Evolutionary conservation across 2,113 vertebrate species (phyloP).

Genomic region (Stomatorhinus ivindoensis): DNA sequence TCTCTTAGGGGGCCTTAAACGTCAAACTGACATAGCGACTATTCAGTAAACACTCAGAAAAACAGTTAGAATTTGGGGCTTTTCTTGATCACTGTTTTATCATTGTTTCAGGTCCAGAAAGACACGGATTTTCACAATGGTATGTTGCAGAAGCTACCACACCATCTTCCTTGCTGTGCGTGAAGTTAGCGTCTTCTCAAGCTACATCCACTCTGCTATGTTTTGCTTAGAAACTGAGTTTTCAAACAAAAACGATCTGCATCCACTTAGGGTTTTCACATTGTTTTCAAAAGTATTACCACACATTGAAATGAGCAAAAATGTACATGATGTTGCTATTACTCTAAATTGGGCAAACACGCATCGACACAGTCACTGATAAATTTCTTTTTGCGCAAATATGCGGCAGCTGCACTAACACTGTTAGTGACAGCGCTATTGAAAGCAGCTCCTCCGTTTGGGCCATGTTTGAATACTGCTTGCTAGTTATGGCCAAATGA

Average conservation of each 20-base stretch:
- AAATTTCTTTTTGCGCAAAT: not conserved
- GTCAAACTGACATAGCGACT: not conserved
- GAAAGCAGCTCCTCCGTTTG: not conserved
- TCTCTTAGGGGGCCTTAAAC: not conserved
- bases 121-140: conserved; percentile 43
- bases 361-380: not conserved
- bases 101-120: conserved; percentile 56
- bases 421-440: not conserved
- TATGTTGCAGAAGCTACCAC: conserved; percentile 32
- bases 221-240: not conserved
- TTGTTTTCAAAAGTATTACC: not conserved
- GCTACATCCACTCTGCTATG: not conserved
- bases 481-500: not conserved
- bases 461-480: not conserved
- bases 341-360: not conserved
- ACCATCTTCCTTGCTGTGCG: too few relatives aligned
- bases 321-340: not conserved
- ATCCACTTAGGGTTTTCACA: not conserved
- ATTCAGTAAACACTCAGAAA: not conserved
- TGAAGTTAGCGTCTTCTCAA: not conserved
- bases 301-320: not conserved
- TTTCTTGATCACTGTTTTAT: conserved; percentile 16
- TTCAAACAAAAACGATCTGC: not conserved
- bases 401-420: not conserved
- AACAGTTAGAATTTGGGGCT: not conserved